These are phyloP conservation scores for Neodiprion lecontei DNA, from an alignment of 1,140 invertebrate genomes.

Conservation along the genomic window DNA sequence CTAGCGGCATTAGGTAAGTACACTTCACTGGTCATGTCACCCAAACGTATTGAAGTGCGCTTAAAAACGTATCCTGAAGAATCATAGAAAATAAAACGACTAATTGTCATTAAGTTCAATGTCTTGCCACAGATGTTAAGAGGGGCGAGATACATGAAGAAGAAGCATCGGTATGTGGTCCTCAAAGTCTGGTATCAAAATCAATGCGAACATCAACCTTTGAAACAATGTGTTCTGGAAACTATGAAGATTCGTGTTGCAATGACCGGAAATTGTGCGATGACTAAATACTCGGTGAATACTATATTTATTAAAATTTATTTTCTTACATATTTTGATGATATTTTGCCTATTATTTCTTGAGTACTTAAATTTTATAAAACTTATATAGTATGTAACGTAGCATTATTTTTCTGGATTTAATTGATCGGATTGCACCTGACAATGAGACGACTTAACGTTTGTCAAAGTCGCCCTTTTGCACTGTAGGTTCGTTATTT, in stretches of 20 bases:
- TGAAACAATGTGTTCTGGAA: too few relatives aligned
- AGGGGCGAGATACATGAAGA: neutral
- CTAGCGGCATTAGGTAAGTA: neutral
- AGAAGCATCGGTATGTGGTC: neutral
- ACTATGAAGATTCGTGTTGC: too few relatives aligned
- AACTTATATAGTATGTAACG: neutral
- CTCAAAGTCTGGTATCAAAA: neutral
- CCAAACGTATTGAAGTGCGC: too few relatives aligned
- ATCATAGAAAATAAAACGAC: too few relatives aligned
- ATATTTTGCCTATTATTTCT: neutral
- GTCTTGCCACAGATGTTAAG: neutral
- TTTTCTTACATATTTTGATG: neutral
- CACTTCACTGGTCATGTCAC: neutral
- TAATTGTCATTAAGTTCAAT: too few relatives aligned
- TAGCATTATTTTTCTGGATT: neutral
- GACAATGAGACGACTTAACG: neutral
- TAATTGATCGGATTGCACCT: neutral
- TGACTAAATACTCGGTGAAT: too few relatives aligned
- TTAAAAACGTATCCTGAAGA: too few relatives aligned
- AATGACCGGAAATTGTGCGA: too few relatives aligned
- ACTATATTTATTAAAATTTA: too few relatives aligned
- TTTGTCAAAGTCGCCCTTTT: neutral
- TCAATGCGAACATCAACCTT: too few relatives aligned
- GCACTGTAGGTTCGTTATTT: constrained; percentile 18
- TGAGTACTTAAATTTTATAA: neutral